phyloP scores from a whole-genome alignment of 1,140 invertebrate species.

The Drosophila arizonae region DNA sequence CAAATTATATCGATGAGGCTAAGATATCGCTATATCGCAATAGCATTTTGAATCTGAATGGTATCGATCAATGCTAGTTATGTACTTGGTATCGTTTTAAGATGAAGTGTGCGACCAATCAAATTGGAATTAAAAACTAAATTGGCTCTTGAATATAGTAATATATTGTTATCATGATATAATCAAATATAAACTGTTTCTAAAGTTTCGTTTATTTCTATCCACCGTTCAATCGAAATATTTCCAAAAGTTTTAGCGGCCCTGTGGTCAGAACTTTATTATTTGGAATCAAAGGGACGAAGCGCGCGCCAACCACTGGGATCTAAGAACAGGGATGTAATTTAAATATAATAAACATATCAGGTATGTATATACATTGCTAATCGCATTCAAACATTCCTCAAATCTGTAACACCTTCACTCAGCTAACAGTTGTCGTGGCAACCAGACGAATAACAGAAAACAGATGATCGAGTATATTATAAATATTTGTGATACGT shows the following conservation, averaged over 20 bases:
- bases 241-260: too few relatives aligned
- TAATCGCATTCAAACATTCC: background rate
- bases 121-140: too few relatives aligned
- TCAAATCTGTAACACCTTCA: background rate
- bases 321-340: background rate
- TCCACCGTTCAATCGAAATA: too few relatives aligned
- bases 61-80: slow-evolving; percentile 12
- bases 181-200: too few relatives aligned
- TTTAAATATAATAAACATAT: background rate
- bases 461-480: slow-evolving; percentile 4
- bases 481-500: background rate
- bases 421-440: slow-evolving; percentile 8
- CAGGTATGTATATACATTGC: background rate
- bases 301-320: background rate
- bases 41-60: too few relatives aligned
- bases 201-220: too few relatives aligned
- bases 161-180: too few relatives aligned
- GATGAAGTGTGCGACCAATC: too few relatives aligned
- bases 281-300: background rate
- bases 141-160: too few relatives aligned
- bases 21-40: too few relatives aligned
- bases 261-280: too few relatives aligned
- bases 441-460: slow-evolving; percentile 12
- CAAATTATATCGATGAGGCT: background rate
- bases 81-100: slow-evolving; percentile 4